These are phyloP conservation scores for Sciaenops ocellatus DNA, from an alignment of 2,797 vertebrate species.

Conservation along the genomic window DNA sequence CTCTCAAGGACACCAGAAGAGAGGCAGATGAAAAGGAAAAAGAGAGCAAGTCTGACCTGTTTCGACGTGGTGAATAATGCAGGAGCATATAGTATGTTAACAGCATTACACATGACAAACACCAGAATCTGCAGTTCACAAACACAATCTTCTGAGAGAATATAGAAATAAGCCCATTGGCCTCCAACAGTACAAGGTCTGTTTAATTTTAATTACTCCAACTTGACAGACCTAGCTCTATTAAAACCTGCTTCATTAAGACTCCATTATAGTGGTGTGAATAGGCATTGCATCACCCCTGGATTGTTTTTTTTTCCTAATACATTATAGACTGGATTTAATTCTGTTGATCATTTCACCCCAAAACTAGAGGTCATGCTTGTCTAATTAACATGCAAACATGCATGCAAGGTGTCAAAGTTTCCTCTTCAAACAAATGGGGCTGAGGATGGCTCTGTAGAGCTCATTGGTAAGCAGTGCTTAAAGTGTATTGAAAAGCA, in stretches of 20 bases:
- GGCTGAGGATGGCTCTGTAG: conserved; percentile 1
- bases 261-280: conserved; percentile 37
- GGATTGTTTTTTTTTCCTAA: conserved; percentile 10
- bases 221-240: conserved; percentile 46
- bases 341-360: conserved; percentile 33
- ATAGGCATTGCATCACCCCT: conserved; percentile 24
- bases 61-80: conserved; percentile 49
- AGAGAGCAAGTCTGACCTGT: background rate
- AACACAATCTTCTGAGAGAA: conserved; percentile 49
- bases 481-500: conserved; percentile 37
- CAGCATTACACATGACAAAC: conserved; percentile 35
- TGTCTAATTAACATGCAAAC: conserved; percentile 44
- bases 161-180: conserved; percentile 42
- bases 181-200: conserved; percentile 46
- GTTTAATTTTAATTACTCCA: conserved; percentile 68
- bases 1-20: background rate
- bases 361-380: conserved; percentile 11
- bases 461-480: conserved; percentile 34
- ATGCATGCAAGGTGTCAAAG: conserved; percentile 24
- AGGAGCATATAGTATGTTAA: conserved; percentile 23
- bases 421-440: conserved; percentile 14
- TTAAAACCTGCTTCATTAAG: conserved; percentile 53
- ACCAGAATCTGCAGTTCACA: conserved; percentile 33
- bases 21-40: background rate
- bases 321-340: conserved; percentile 28